Evolutionary conservation across 2,888 invertebrate species (phyloP), one percentile per base, ranked within the genome.

Genomic region (Malachius bipustulatus): DNA sequence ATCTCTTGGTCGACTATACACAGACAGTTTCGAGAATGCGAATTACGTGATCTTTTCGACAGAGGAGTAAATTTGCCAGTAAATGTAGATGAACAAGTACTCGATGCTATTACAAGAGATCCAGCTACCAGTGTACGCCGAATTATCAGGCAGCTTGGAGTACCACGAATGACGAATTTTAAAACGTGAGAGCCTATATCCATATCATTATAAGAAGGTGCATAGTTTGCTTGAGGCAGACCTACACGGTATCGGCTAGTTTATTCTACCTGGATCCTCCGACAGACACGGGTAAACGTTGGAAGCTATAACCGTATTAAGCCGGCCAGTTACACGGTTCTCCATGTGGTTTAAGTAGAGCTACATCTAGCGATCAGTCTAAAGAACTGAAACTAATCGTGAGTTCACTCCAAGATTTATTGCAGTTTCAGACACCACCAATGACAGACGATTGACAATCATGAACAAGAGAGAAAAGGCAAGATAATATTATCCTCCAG

Each of bases 11-110:
- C n/a, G n/a, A n/a, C n/a, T n/a, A n/a, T n/a, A n/a, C n/a, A n/a
- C n/a, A n/a, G n/a, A n/a, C n/a, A 19, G 24, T 19, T 19, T 19
- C 24, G 24, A 19, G 24, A 19, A 19, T 19, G 24, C n/a, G 24
- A n/a, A 19, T 19, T 19, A 19, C n/a, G 24, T 19, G 24, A 19
- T 19, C 24, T 19, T 19, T 19, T 19, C 24, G 24, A 19, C 24
- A 19, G 24, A 19, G 24, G n/a, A 19, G 24, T 19, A 19, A 19
- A 19, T 19, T 19, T 19, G 6, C 24, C 24, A 19, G 24, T n/a
- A 19, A 19, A 19, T 19, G 24, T 19, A 19, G n/a, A 19, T n/a
- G 24, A 19, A 19, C 24, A 19, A 19, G n/a, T n/a, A n/a, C 24
- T 19, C 24, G 24, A 19, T 19, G 24, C n/a, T 19, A 19, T 19